Evolutionary conservation across 2,888 invertebrate genomes (phyloP), one percentile per base, ranked within the genome.

Genomic region (Notodonta ziczac): DNA sequence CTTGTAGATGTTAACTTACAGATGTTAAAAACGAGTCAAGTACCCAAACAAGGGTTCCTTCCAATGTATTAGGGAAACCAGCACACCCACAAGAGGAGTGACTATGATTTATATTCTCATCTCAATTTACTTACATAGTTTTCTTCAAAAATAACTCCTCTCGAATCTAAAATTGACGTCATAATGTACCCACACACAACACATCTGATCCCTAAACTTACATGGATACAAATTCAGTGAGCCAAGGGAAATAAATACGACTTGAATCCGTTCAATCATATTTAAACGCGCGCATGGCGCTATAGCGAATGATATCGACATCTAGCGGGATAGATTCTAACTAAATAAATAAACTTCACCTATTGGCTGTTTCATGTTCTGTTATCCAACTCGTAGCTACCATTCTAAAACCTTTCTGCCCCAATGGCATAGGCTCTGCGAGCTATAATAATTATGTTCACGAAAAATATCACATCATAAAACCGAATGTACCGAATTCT

Each of bases 401-500:
- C 35, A 35, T 7, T 35, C 35, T 35, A 35, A 4, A 35, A 5
- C 35, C 35, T 35, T 35, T 35, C 35, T 35, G 35, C 35, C 35
- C 35, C 35, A 35, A 6, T 24, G 24, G 24, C 35, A 35, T 35
- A 2, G 35, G 35, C 7, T 35, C 35, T 7, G 35, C 35, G 35
- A 35, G 35, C 35, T 35, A 35, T 35, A 35, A 35, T 24, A 24
- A 24, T 24, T 24, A 24, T 10, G 46, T 46, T 46, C 46, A 13
- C 52, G 13, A 13, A 53, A 50, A 53, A 53, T 53, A 35, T 53
- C 16, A 16, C 50, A 50, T 50, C n/a, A 58, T 53, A 53, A 58
- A 58, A 53, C 44, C 46, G 51, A 53, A 58, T 32, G 53, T 58
- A n/a, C 58, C 58, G 24, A 62, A 64, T 66, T 72, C 62, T 70